Percentiles rank a stretch among this genome's conserved stretches.
Conservation (phyloP, 2,888 invertebrate species). For the Hypena proboscidalis region DNA sequence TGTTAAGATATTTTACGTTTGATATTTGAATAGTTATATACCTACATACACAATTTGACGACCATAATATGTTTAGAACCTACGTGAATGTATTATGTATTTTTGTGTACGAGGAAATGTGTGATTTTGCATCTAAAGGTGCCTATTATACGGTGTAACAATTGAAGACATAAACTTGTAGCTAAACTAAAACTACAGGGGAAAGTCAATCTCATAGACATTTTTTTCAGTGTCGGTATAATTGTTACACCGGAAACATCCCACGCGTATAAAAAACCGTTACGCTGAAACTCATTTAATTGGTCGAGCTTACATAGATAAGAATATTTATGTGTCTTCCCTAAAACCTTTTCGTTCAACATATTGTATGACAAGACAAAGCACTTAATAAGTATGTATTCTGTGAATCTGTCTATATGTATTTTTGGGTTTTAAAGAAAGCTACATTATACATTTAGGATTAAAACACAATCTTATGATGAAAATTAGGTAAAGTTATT, state of each 20-base stretch:
- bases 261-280: too few relatives aligned
- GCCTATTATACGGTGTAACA: too few relatives aligned
- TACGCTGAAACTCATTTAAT: slow-evolving; percentile 34
- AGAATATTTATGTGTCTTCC: slow-evolving; percentile 57
- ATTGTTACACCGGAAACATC: too few relatives aligned
- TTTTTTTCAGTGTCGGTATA: too few relatives aligned
- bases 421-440: slow-evolving; percentile 18
- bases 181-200: too few relatives aligned
- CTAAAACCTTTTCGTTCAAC: slow-evolving; percentile 36
- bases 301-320: slow-evolving; percentile 56
- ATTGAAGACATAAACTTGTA: too few relatives aligned
- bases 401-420: slow-evolving; percentile 17
- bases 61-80: slow-evolving; percentile 26
- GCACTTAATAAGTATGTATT: background rate
- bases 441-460: slow-evolving; percentile 32
- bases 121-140: too few relatives aligned
- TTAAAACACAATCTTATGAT: slow-evolving; percentile 48
- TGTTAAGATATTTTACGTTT: slow-evolving; percentile 33
- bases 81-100: slow-evolving; percentile 13
- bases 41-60: slow-evolving; percentile 15
- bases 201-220: too few relatives aligned
- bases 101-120: background rate
- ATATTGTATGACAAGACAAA: slow-evolving; percentile 19
- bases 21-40: slow-evolving; percentile 18
- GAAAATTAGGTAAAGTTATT: slow-evolving; percentile 35